Evolutionary conservation across 2,797 vertebrate species (phyloP).

Genomic region (Sebastes reedi): DNA sequence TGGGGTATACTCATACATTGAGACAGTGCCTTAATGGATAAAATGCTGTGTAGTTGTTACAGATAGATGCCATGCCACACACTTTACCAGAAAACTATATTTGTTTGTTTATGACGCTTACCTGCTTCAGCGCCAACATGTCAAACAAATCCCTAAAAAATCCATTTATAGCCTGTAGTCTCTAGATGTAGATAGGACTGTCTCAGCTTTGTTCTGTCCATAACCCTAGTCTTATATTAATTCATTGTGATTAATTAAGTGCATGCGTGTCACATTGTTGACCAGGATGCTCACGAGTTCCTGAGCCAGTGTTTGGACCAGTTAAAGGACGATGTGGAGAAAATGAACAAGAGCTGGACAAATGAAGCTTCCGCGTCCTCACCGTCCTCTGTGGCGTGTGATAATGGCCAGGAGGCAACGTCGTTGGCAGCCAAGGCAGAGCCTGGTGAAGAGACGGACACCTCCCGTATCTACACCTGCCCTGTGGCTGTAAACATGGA

Average conservation of each 20-base stretch:
- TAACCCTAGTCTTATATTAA: neutral
- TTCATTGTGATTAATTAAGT: neutral
- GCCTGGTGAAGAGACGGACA: slow-evolving; percentile 85
- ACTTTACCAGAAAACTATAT: neutral
- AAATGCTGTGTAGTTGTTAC: neutral
- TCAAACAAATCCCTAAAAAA: neutral
- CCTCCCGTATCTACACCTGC: slow-evolving; percentile 92
- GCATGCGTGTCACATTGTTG: neutral
- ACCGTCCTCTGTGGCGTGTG: slow-evolving; percentile 57
- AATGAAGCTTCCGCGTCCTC: slow-evolving; percentile 79
- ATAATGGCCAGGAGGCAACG: slow-evolving; percentile 75
- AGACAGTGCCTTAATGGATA: neutral
- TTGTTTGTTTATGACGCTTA: neutral
- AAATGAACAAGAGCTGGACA: slow-evolving; percentile 94
- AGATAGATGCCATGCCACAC: neutral
- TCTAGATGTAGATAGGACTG: neutral
- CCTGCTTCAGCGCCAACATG: neutral
- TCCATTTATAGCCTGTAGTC: neutral
- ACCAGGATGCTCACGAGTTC: slow-evolving; percentile 97
- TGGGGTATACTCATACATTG: neutral
- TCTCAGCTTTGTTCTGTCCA: neutral
- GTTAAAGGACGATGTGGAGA: slow-evolving; percentile 98
- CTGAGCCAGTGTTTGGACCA: slow-evolving; percentile 98
- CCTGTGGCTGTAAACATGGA: slow-evolving; percentile 96
- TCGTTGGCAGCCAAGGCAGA: slow-evolving; percentile 56